Evolutionary conservation across 2,888 invertebrate species (phyloP).

Genomic region (Polymixis lichenea): DNA sequence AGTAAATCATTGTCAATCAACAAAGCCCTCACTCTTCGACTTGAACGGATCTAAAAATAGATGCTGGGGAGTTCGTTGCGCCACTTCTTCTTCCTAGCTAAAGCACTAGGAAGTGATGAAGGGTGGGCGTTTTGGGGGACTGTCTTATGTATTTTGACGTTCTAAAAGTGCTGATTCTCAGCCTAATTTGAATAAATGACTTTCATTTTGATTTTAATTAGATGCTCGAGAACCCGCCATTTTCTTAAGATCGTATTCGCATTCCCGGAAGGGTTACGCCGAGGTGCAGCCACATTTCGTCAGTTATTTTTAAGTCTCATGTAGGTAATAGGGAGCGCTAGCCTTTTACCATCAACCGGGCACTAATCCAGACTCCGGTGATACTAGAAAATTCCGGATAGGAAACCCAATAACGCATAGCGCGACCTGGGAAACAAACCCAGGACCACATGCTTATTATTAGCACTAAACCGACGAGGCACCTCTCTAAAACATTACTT

Average conservation of each 20-base stretch:
- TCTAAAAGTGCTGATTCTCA: too few relatives aligned
- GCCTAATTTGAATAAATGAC: too few relatives aligned
- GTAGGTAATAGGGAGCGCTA: too few relatives aligned
- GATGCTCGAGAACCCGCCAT: conserved; percentile 21
- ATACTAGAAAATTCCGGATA: neutral
- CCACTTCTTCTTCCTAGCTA: too few relatives aligned
- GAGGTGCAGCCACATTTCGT: neutral
- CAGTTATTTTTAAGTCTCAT: neutral
- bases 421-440: neutral
- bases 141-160: too few relatives aligned
- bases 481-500: conserved; percentile 32
- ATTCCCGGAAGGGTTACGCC: neutral
- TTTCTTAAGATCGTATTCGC: conserved; percentile 28
- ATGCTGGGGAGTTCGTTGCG: conserved; percentile 1
- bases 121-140: too few relatives aligned
- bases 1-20: conserved; percentile 61
- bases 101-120: too few relatives aligned
- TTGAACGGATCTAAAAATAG: conserved; percentile 38
- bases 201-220: too few relatives aligned
- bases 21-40: conserved; percentile 31
- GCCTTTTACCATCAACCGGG: neutral
- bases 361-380: neutral
- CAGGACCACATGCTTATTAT: neutral
- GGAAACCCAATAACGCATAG: neutral
- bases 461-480: neutral